A percentile compares a stretch with the other conserved stretches of the same genome.
These are phyloP conservation scores for Alcedo quadribrachys DNA, from an alignment of 2,797 vertebrate genomes.

Conservation along the genomic window DNA sequence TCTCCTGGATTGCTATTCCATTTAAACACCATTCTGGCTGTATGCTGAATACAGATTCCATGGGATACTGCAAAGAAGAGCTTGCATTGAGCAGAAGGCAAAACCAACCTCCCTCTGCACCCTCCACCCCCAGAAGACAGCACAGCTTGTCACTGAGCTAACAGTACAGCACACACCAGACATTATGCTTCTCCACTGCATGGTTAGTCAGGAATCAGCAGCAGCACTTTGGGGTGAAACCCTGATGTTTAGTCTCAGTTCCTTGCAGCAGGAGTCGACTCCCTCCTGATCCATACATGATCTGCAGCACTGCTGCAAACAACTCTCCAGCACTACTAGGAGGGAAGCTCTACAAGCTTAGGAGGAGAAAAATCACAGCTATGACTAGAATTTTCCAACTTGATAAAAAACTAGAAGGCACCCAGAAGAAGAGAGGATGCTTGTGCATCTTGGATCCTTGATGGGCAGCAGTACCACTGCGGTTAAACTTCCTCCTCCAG, in stretches of 20 bases:
- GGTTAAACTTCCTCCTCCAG: background rate
- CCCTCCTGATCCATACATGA: background rate
- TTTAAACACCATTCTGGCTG: background rate
- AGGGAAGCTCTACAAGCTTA: background rate
- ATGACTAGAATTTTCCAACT: background rate
- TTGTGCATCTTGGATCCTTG: accelerated
- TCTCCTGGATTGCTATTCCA: background rate
- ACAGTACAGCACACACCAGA: background rate
- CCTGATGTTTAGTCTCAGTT: background rate
- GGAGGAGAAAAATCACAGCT: background rate
- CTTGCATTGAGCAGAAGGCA: background rate
- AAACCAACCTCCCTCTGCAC: background rate
- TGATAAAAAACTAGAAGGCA: background rate
- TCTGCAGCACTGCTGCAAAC: background rate
- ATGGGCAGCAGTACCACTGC: background rate
- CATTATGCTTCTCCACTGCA: background rate
- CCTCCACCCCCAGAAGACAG: background rate
- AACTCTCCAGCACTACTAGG: background rate
- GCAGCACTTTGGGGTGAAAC: background rate
- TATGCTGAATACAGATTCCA: background rate
- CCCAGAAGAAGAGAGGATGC: background rate
- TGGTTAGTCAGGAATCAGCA: background rate
- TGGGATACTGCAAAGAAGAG: background rate
- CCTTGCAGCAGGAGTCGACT: background rate
- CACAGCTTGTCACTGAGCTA: background rate